These are phyloP conservation scores for Phocides pigmalion DNA, from an alignment of 1,140 invertebrate species.

Conservation along the genomic window DNA sequence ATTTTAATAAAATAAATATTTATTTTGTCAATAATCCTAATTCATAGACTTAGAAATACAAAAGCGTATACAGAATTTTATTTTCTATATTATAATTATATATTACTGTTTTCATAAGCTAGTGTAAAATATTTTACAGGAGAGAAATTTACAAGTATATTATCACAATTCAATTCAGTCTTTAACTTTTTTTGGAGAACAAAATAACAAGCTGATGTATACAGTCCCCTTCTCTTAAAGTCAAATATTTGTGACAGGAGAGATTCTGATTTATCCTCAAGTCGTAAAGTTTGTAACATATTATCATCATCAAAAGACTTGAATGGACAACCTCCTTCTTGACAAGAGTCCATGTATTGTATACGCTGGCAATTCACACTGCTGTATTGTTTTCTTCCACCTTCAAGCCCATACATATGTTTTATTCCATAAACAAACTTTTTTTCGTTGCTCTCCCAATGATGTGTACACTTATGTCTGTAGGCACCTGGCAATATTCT, in stretches of 20 bases:
- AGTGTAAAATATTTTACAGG: constrained; percentile 59
- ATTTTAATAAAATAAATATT: no score
- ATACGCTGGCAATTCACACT: constrained; percentile 84
- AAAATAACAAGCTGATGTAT: constrained; percentile 59
- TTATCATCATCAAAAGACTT: constrained; percentile 82
- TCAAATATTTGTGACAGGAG: constrained; percentile 57
- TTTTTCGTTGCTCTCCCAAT: constrained; percentile 86
- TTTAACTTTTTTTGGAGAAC: constrained; percentile 46
- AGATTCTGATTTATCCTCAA: constrained; percentile 34
- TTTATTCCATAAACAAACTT: constrained; percentile 89
- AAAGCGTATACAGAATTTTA: no score
- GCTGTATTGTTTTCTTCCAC: constrained; percentile 85
- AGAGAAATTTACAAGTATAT: constrained; percentile 59
- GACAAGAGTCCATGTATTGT: constrained; percentile 73
- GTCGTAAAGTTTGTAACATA: constrained; percentile 56
- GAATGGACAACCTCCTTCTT: constrained; percentile 86
- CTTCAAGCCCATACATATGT: constrained; percentile 90
- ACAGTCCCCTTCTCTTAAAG: constrained; percentile 47
- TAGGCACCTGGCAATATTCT: constrained; percentile 86
- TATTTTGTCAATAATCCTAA: no score
- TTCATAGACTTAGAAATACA: no score
- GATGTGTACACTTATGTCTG: constrained; percentile 84
- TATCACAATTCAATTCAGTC: constrained; percentile 48
- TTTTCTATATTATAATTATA: no score
- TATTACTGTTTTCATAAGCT: not conserved